A percentile compares a stretch with the other conserved stretches of the same genome.
Conservation (phyloP, 2,888 invertebrate species). For the Adelognathus sp. region DNA sequence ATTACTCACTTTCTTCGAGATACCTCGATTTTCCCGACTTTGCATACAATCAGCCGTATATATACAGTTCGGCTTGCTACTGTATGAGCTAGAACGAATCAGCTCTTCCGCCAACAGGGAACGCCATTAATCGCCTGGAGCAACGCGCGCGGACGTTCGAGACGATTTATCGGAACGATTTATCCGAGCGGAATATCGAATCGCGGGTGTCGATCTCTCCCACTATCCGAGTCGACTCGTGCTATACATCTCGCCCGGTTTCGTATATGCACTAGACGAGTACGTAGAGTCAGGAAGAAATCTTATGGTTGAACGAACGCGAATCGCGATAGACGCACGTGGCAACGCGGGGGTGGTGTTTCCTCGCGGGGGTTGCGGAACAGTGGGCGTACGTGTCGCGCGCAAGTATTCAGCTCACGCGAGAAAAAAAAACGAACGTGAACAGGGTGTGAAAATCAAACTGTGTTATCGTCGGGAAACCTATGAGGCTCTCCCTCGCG, state of each 20-base stretch:
- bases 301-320: neutral
- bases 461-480: neutral
- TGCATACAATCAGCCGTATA: slow-evolving; percentile 18
- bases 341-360: neutral
- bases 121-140: slow-evolving; percentile 24
- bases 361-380: neutral
- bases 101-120: slow-evolving; percentile 10
- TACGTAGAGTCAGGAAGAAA: slow-evolving; percentile 4
- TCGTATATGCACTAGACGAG: slow-evolving; percentile 18
- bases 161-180: slow-evolving; percentile 38
- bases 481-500: neutral
- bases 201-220: slow-evolving; percentile 23
- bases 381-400: neutral
- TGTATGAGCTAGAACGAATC: slow-evolving; percentile 31
- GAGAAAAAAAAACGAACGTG: neutral
- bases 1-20: slow-evolving; percentile 5
- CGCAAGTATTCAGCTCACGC: neutral
- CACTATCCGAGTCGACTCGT: neutral
- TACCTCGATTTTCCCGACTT: slow-evolving; percentile 29
- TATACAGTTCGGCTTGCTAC: neutral
- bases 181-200: slow-evolving; percentile 47
- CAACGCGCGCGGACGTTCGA: slow-evolving; percentile 29
- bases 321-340: neutral
- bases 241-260: neutral
- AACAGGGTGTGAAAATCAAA: neutral